These are phyloP conservation scores for Rhimphoctona megacephalus DNA, from an alignment of 2,888 invertebrate genomes.

Conservation along the genomic window DNA sequence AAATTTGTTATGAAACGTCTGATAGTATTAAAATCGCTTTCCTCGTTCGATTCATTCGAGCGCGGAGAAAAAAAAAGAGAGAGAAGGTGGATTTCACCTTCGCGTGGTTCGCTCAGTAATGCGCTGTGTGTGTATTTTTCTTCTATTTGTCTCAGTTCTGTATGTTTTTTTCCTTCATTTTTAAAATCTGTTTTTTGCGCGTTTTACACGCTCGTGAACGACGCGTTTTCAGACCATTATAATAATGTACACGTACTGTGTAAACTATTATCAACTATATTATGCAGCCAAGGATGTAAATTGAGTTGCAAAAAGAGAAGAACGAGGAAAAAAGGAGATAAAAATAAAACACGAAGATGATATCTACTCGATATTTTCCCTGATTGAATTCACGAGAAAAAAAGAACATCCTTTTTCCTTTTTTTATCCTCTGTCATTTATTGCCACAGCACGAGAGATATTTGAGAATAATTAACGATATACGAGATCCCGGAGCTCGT, in stretches of 20 bases:
- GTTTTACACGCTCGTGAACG: constrained; percentile 16
- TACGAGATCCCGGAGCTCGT: background rate
- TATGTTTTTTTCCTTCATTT: constrained; percentile 9
- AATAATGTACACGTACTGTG: background rate
- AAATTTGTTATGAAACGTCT: background rate
- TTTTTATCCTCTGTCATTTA: background rate
- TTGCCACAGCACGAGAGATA: background rate
- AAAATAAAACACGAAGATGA: background rate
- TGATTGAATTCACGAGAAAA: background rate
- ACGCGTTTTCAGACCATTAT: background rate
- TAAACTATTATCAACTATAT: constrained; percentile 16
- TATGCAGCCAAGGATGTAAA: background rate
- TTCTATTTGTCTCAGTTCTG: background rate
- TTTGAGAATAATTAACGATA: constrained; percentile 27
- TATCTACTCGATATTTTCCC: background rate
- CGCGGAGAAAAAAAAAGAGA: constrained; percentile 48
- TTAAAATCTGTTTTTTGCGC: background rate
- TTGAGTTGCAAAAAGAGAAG: background rate
- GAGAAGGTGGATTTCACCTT: constrained; percentile 71
- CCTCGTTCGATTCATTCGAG: constrained; percentile 70
- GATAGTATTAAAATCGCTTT: constrained; percentile 68
- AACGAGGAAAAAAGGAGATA: background rate
- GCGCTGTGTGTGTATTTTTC: constrained; percentile 20
- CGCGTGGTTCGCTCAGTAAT: constrained; percentile 47
- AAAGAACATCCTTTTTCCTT: background rate